These are phyloP conservation scores for Mormyrops attenuatus DNA, from an alignment of 2,797 vertebrate genomes.

Conservation along the genomic window DNA sequence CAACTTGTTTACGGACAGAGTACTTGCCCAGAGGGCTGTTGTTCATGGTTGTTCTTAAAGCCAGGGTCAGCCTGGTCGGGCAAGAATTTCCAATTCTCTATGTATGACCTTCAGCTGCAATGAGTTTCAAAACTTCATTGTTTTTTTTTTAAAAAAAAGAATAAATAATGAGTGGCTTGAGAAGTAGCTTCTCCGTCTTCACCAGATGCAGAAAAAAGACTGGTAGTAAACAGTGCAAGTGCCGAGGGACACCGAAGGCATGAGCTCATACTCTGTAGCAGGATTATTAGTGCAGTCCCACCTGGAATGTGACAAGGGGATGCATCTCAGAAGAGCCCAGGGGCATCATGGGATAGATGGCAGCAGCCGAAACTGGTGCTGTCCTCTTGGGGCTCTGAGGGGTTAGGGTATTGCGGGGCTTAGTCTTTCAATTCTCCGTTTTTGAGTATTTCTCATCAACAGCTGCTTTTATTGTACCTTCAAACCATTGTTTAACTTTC, in stretches of 20 bases:
- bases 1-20: not conserved
- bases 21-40: not conserved
- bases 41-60: not conserved
- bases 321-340: not conserved
- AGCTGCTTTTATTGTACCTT: not conserved
- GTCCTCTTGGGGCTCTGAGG: not conserved
- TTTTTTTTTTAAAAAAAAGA: not conserved
- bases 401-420: not conserved
- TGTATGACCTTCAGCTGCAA: not conserved
- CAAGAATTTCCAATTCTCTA: not conserved
- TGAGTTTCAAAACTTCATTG: not conserved
- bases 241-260: not conserved
- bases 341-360: conserved; percentile 1
- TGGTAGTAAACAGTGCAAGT: conserved; percentile 19
- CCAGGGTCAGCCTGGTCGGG: not conserved
- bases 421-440: not conserved
- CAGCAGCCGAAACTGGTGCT: not conserved
- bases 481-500: not conserved
- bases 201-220: not conserved
- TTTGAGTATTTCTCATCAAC: not conserved
- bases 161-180: not conserved
- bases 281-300: conserved; percentile 17
- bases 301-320: not conserved
- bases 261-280: conserved; percentile 13
- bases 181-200: not conserved